Conservation (phyloP, 2,113 vertebrate species). For the Rhinolophus ferrumequinum region DNA sequence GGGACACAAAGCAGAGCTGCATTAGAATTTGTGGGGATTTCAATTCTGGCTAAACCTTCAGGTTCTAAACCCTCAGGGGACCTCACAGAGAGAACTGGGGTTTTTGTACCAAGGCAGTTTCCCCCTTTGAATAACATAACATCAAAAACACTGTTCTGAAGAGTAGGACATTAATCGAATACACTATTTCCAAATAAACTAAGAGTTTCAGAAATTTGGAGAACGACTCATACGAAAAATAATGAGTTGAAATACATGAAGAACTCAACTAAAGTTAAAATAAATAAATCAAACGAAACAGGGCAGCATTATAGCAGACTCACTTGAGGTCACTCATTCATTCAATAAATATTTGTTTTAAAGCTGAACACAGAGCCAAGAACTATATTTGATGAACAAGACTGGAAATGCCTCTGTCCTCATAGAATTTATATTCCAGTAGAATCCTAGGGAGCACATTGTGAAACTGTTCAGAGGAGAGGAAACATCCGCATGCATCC, state of each 20-base stretch:
- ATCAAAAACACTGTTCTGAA: constrained; percentile 53
- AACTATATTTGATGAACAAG: not conserved
- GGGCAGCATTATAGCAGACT: not conserved
- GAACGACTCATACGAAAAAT: not conserved
- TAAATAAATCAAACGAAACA: not conserved
- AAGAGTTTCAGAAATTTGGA: not conserved
- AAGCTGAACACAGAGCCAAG: not conserved
- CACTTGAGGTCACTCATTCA: not conserved
- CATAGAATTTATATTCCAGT: not conserved
- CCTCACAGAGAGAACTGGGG: not conserved
- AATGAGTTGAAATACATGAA: not conserved
- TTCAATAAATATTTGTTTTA: not conserved
- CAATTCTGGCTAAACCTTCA: constrained; percentile 40
- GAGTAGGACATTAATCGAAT: constrained; percentile 23
- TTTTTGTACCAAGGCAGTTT: constrained; percentile 39
- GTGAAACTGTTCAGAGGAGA: too few species aligned
- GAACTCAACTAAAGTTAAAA: not conserved
- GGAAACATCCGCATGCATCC: not conserved
- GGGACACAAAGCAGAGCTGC: constrained; percentile 35
- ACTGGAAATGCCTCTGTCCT: not conserved
- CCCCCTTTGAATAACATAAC: constrained; percentile 58
- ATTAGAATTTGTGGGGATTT: constrained; percentile 59
- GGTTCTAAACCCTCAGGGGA: constrained; percentile 52
- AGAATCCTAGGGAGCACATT: not conserved
- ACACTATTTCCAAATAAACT: constrained; percentile 36